A percentile compares a stretch with the other conserved stretches of the same genome.
Evolutionary conservation across 2,113 vertebrate species (phyloP).

Genomic region (Apteryx mantelli): DNA sequence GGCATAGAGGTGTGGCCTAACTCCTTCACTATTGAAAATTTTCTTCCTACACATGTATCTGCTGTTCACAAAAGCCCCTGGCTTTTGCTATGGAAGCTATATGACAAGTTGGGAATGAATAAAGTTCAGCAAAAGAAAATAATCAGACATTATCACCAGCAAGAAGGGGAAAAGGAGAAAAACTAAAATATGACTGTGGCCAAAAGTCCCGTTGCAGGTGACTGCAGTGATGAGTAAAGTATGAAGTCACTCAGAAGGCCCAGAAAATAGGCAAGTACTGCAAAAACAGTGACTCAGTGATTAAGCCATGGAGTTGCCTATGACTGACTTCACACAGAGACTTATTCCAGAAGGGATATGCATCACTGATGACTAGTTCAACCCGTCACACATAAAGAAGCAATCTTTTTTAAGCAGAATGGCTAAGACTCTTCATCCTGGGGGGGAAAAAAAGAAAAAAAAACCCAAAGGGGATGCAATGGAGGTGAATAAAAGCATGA

Average conservation of each 20-base stretch:
- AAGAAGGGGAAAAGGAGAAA: background rate
- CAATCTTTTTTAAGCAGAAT: background rate
- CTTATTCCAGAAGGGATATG: too few relatives aligned
- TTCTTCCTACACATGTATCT: rapidly evolving
- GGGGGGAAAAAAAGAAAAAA: background rate
- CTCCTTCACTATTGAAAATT: background rate
- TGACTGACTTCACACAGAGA: background rate
- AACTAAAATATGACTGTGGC: background rate
- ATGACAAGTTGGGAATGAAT: background rate
- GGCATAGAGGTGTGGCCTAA: too few relatives aligned
- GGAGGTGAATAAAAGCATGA: background rate
- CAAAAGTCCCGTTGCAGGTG: background rate
- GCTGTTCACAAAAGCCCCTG: background rate
- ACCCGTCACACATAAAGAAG: background rate
- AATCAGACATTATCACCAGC: background rate
- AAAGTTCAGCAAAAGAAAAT: background rate
- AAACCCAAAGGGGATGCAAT: too few relatives aligned
- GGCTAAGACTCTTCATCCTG: background rate
- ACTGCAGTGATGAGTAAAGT: background rate
- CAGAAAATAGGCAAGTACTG: background rate
- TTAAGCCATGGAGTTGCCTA: background rate
- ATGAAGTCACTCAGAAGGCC: background rate
- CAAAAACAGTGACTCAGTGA: background rate
- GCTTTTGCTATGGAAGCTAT: background rate
- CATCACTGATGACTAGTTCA: background rate